Percentiles rank a stretch among this genome's conserved stretches.
phyloP scores from a whole-genome alignment of 2,888 invertebrate species.

The Meliscaeva auricollis region DNA sequence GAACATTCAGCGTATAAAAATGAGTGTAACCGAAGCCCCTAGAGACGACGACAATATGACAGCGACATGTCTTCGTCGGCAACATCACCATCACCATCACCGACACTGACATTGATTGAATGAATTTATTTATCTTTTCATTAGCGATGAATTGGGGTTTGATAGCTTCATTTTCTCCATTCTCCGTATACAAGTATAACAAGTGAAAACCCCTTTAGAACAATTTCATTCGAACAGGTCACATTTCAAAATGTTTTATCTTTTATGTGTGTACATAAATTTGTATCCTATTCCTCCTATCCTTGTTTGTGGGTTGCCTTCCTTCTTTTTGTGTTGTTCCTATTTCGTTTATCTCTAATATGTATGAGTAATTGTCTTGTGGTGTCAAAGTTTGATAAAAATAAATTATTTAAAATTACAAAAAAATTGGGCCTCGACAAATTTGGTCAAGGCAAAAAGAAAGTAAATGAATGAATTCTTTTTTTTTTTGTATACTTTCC shows the following conservation, averaged over 20 bases:
- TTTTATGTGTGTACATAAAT: conserved; percentile 1
- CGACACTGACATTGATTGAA: conserved; percentile 61
- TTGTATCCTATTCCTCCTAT: too few species aligned
- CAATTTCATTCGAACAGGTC: conserved; percentile 3
- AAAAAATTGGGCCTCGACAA: not conserved
- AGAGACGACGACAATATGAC: conserved; percentile 34
- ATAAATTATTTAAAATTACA: conserved; percentile 58
- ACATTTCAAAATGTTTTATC: conserved; percentile 9
- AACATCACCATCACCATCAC: not conserved
- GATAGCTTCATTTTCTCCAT: not conserved
- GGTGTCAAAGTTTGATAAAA: conserved; percentile 59
- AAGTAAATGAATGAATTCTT: not conserved
- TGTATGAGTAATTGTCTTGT: conserved; percentile 60
- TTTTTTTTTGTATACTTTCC: not conserved
- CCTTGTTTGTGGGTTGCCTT: not conserved
- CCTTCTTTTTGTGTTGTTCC: too few species aligned
- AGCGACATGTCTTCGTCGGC: conserved; percentile 24
- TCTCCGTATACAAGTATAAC: not conserved
- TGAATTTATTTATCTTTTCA: conserved; percentile 62
- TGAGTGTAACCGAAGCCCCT: conserved; percentile 16
- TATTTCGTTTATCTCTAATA: not conserved
- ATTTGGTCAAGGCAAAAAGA: not conserved
- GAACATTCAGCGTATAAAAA: not conserved
- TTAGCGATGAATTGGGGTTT: conserved; percentile 28
- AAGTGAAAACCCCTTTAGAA: not conserved